Base-by-base conservation (phyloP, 2,797 vertebrate species). In the Hafferia zeledoni region DNA sequence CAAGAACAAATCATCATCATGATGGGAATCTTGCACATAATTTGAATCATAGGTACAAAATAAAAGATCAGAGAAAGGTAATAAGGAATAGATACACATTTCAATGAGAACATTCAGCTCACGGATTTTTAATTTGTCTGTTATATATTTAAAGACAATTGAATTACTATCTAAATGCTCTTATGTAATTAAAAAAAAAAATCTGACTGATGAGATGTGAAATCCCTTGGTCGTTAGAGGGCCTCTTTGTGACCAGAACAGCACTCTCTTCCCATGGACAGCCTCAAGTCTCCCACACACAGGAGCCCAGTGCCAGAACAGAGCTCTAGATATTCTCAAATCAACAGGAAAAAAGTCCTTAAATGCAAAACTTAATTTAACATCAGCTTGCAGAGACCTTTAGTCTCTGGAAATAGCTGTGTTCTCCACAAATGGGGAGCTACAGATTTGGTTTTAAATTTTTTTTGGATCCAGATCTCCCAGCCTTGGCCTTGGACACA, bases 211-310 rank as follows among this genome's bases (percentile, higher is more conserved):
- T 39, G 22, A 49, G 50, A 33, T 28, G 27, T 33, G 61, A 83
- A 93, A 75, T 13, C 14, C 28, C 17, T 50, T n/a, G 35, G 65
- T 25, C 44, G 0, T 86, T 79, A 90, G 86, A 96, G 86, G 86
- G 46, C 59, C 55, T 35, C 76, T 50, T 9, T 30, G 64, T 8
- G 56, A 46, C 6, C 5, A 37, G 22, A 86, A 37, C 24, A 72
- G 23, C 24, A 39, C 1, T 13, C 57, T 80, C 39, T 41, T 18
- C 23, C 63, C 37, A 41, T 0, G 0, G 6, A 65, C n/a, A 28
- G 6, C 17, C 77, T 44, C 35, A 37, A 70, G 47, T 10, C 43
- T 60, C 25, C 53, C 5, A 5, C 1, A 8, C 0, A 52, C 6
- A 82, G 39, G 18, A 72, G 35, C 17, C 7, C 16, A 2, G 16